Conservation (phyloP, 2,888 invertebrate species). For the Paralinhomoeus sp. region DNA sequence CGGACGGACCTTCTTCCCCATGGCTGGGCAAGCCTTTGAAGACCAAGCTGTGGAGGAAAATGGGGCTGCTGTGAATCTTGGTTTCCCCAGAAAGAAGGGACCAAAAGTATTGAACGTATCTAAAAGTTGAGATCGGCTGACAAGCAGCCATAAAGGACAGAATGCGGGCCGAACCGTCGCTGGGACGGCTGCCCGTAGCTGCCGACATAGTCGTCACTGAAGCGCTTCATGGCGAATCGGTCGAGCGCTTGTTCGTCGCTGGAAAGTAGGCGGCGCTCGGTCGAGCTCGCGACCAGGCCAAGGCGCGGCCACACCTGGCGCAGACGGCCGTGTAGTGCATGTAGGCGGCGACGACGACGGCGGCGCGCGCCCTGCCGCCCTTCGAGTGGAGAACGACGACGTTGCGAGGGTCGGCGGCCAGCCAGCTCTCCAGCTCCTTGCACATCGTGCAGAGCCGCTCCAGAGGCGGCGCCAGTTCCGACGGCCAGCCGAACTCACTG, state of each 20-base stretch:
- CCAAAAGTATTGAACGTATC: conserved; percentile 74
- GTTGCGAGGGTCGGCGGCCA: conserved; percentile 54
- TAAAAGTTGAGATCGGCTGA: conserved; percentile 32
- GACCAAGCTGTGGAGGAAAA: conserved; percentile 61
- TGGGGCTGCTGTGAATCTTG: conserved; percentile 59
- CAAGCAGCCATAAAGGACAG: no score
- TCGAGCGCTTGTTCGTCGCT: conserved; percentile 49
- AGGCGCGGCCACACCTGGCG: conserved; percentile 32
- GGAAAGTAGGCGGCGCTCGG: no score
- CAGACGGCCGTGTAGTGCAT: conserved; percentile 83
- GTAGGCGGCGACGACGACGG: conserved; percentile 67
- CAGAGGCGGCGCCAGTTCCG: conserved; percentile 59
- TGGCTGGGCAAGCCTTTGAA: conserved; percentile 61
- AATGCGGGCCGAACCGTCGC: conserved; percentile 40
- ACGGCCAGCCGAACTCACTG: conserved; percentile 59
- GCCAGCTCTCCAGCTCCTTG: conserved; percentile 76
- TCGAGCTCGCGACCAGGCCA: no score
- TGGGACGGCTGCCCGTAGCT: conserved; percentile 48
- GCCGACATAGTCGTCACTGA: conserved; percentile 56
- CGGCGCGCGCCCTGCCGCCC: conserved; percentile 59
- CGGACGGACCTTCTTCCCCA: conserved; percentile 36
- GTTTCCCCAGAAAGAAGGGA: conserved; percentile 67
- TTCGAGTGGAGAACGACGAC: conserved; percentile 35
- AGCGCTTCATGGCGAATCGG: conserved; percentile 71
- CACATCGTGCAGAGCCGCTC: conserved; percentile 71